These are phyloP conservation scores for Pegoplata infirma DNA, from an alignment of 2,888 invertebrate genomes.

Conservation along the genomic window DNA sequence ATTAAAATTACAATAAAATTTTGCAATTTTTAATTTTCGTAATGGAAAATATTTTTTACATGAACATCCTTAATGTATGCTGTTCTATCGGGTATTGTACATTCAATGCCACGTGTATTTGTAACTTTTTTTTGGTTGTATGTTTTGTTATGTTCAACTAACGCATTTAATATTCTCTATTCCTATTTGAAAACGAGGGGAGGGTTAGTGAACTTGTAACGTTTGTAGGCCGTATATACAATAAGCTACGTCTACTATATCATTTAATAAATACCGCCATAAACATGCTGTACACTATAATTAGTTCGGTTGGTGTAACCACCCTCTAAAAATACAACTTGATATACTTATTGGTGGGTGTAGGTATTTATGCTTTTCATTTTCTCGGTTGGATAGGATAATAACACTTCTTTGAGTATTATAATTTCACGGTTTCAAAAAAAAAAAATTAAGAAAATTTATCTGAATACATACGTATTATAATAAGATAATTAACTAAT, in stretches of 20 bases:
- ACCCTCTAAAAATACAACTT: constrained; percentile 1
- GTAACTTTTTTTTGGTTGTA: background rate
- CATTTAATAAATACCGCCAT: background rate
- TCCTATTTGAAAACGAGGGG: background rate
- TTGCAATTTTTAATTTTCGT: too few species aligned
- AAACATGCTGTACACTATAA: constrained; percentile 16
- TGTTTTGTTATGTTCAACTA: background rate
- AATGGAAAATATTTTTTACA: too few species aligned
- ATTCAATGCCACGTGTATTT: too few species aligned
- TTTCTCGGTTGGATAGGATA: background rate
- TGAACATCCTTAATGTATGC: too few species aligned
- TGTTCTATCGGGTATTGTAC: too few species aligned
- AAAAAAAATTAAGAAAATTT: too few species aligned
- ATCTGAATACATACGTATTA: background rate
- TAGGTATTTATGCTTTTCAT: background rate
- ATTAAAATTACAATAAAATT: too few species aligned
- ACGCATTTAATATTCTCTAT: background rate
- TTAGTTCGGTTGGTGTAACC: constrained; percentile 16
- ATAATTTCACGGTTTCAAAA: background rate
- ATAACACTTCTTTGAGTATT: background rate
- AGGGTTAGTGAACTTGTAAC: background rate
- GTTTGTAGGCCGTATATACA: background rate
- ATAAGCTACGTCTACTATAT: background rate
- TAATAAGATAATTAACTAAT: background rate
- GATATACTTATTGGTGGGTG: background rate